Conservation (phyloP, 2,797 vertebrate species). For the Rachycentron canadum region DNA sequence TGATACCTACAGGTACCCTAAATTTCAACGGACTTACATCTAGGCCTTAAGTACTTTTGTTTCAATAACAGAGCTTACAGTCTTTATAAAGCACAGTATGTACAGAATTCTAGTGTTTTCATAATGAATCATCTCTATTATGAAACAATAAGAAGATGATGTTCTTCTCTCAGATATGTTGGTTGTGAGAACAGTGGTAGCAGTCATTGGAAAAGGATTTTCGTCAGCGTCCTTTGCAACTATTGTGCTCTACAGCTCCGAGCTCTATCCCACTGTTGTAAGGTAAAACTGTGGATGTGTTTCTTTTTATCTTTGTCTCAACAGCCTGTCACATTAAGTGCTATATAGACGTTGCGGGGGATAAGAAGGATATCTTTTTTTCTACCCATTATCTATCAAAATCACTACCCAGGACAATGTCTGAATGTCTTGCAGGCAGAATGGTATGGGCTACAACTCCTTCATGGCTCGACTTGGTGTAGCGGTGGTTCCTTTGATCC, state of each 20-base stretch:
- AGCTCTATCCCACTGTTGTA: slow-evolving; percentile 92
- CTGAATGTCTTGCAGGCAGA: slow-evolving; percentile 71
- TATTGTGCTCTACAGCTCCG: slow-evolving; percentile 87
- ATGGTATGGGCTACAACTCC: slow-evolving; percentile 82
- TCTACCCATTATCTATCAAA: neutral
- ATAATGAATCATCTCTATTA: neutral
- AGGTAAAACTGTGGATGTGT: slow-evolving; percentile 82
- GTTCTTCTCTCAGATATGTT: slow-evolving; percentile 75
- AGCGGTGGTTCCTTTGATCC: slow-evolving; percentile 78
- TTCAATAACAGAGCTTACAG: neutral
- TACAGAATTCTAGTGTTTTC: neutral
- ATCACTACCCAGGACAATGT: neutral
- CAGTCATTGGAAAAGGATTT: slow-evolving; percentile 87
- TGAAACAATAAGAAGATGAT: neutral
- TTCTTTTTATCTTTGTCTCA: neutral
- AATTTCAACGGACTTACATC: neutral
- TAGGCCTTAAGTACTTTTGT: neutral
- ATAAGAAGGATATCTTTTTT: neutral
- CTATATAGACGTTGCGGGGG: neutral
- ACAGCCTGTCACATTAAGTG: neutral
- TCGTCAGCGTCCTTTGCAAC: slow-evolving; percentile 89
- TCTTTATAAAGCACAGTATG: neutral
- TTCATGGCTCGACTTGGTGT: slow-evolving; percentile 80
- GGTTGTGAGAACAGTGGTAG: slow-evolving; percentile 81
- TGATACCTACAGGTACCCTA: slow-evolving; percentile 79